These are phyloP conservation scores for Macropodus opercularis DNA, from an alignment of 2,797 vertebrate genomes.

Conservation along the genomic window DNA sequence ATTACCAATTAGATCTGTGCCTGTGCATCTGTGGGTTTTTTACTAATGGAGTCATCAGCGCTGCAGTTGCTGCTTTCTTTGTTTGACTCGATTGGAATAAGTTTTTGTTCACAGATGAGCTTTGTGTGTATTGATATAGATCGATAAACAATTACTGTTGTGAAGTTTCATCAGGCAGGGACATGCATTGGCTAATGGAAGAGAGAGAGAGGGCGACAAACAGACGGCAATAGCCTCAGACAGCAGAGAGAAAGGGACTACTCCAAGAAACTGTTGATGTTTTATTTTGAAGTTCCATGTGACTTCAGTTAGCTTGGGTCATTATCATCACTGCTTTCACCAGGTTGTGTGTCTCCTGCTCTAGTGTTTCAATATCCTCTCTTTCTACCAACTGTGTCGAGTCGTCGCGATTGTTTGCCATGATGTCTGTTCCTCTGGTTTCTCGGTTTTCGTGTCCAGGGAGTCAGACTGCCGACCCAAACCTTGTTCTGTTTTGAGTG, in stretches of 20 bases:
- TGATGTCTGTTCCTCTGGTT: too few species aligned
- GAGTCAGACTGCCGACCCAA: too few species aligned
- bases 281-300: too few species aligned
- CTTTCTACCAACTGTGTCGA: too few species aligned
- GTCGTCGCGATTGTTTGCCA: too few species aligned
- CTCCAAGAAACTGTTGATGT: not conserved
- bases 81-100: constrained; percentile 65
- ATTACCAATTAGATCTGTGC: constrained; percentile 11
- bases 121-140: constrained; percentile 63
- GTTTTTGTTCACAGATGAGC: constrained; percentile 70
- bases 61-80: constrained; percentile 28
- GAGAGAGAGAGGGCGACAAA: not conserved
- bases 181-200: constrained; percentile 2
- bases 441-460: too few species aligned
- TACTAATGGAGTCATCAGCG: constrained; percentile 46
- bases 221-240: not conserved
- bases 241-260: not conserved
- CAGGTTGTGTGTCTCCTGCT: too few species aligned
- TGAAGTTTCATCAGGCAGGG: constrained; percentile 43
- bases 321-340: too few species aligned
- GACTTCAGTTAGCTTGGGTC: too few species aligned
- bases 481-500: too few species aligned
- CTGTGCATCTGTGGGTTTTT: constrained; percentile 11
- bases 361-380: too few species aligned
- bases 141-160: constrained; percentile 76